A percentile compares a stretch with the other conserved stretches of the same genome.
These are phyloP conservation scores for Peucedramus taeniatus DNA, from an alignment of 2,113 vertebrate species.

Conservation along the genomic window DNA sequence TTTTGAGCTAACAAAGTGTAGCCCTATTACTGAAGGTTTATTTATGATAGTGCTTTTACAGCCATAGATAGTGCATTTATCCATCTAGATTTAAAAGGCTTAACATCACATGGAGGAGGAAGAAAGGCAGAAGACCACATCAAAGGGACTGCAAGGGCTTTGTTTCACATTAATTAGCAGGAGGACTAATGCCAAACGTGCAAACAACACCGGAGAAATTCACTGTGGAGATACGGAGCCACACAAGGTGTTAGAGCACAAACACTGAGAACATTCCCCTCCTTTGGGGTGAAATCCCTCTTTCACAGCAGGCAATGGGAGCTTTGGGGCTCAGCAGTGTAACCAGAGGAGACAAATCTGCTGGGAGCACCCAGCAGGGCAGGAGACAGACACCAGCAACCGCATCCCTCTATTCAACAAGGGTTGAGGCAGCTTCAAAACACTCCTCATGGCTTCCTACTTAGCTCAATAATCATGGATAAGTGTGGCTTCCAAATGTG, in stretches of 20 bases:
- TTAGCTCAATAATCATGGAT: neutral
- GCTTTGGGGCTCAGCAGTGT: neutral
- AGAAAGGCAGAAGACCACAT: constrained; percentile 2
- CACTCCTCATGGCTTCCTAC: neutral
- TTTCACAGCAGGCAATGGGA: neutral
- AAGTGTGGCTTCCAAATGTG: neutral
- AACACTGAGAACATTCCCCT: neutral
- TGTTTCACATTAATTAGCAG: neutral
- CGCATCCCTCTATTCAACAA: neutral
- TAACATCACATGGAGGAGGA: neutral
- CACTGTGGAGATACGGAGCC: neutral
- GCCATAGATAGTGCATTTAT: neutral
- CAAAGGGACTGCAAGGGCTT: neutral
- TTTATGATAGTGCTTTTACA: neutral
- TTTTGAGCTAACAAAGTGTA: neutral
- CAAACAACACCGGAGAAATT: neutral
- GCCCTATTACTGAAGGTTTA: neutral
- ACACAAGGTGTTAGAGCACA: neutral
- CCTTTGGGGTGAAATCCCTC: neutral
- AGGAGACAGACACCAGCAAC: neutral
- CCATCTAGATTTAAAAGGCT: neutral
- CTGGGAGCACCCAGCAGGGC: neutral
- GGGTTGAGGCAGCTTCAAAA: neutral
- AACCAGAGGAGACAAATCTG: neutral
- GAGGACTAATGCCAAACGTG: neutral